phyloP scores from a whole-genome alignment of 2,888 invertebrate species.

The Watsonalla binaria region DNA sequence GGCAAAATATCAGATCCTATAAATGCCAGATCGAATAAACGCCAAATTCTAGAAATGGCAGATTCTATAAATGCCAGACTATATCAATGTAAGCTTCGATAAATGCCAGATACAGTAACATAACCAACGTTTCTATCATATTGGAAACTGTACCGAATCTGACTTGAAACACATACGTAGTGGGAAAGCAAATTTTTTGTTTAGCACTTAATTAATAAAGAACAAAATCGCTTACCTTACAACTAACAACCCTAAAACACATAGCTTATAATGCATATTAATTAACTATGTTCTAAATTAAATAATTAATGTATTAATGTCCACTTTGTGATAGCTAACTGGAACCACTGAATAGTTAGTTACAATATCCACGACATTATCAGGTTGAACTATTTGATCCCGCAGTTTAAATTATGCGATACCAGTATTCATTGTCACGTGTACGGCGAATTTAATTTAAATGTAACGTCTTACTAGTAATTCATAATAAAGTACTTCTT shows the following conservation, averaged over 20 bases:
- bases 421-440: slow-evolving; percentile 23
- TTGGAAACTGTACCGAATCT: no score
- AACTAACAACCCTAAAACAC: slow-evolving; percentile 22
- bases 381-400: slow-evolving; percentile 58
- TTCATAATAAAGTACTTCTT: no score
- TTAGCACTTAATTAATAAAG: background rate
- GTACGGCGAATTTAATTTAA: slow-evolving; percentile 4
- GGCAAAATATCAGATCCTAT: no score
- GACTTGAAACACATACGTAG: no score
- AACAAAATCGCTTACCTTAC: slow-evolving; percentile 25
- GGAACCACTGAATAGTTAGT: slow-evolving; percentile 2
- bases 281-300: background rate
- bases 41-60: no score
- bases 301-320: background rate
- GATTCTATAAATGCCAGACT: no score
- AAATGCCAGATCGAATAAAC: no score
- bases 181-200: background rate
- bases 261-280: slow-evolving; percentile 25
- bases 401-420: slow-evolving; percentile 13
- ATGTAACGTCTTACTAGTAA: background rate
- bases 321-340: background rate
- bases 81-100: no score
- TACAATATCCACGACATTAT: slow-evolving; percentile 30
- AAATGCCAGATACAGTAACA: no score
- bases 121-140: no score